Conservation (phyloP, 2,113 vertebrate genomes). For the Burhinus oedicnemus region DNA sequence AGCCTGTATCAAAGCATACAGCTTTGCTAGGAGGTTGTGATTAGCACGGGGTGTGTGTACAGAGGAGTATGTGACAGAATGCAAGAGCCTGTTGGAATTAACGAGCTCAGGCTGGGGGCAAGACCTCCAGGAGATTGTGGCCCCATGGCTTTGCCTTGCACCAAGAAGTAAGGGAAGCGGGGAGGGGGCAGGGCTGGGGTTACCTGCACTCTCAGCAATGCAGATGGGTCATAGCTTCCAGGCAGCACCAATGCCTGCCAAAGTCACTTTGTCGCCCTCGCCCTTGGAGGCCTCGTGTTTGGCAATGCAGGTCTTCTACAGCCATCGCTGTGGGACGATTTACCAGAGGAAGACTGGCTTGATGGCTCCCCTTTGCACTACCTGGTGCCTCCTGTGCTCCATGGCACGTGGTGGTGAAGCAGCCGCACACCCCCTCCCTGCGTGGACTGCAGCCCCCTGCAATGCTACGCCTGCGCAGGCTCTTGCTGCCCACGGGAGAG, state of each 20-base stretch:
- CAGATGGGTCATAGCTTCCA: background rate
- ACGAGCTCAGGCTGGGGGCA: background rate
- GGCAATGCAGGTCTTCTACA: background rate
- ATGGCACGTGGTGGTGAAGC: rapidly evolving
- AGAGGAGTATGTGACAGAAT: background rate
- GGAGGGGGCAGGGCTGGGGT: background rate
- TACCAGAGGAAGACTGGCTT: background rate
- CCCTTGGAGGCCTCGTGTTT: background rate
- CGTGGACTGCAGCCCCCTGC: background rate
- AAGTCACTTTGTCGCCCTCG: background rate
- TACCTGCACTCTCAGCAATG: background rate
- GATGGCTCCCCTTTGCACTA: rapidly evolving
- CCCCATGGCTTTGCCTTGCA: background rate
- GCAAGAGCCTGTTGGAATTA: background rate
- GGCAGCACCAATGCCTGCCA: background rate
- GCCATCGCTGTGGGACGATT: background rate
- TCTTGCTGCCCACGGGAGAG: background rate
- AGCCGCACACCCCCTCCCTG: background rate
- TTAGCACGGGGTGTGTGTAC: background rate
- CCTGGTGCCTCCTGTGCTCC: rapidly evolving
- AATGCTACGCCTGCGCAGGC: rapidly evolving
- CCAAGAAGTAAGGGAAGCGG: background rate
- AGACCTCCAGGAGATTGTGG: background rate
- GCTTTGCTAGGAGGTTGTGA: background rate
- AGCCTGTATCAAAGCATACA: background rate